Base-by-base conservation (phyloP, 2,797 vertebrate species). In the Pyrocephalus nanus region DNA sequence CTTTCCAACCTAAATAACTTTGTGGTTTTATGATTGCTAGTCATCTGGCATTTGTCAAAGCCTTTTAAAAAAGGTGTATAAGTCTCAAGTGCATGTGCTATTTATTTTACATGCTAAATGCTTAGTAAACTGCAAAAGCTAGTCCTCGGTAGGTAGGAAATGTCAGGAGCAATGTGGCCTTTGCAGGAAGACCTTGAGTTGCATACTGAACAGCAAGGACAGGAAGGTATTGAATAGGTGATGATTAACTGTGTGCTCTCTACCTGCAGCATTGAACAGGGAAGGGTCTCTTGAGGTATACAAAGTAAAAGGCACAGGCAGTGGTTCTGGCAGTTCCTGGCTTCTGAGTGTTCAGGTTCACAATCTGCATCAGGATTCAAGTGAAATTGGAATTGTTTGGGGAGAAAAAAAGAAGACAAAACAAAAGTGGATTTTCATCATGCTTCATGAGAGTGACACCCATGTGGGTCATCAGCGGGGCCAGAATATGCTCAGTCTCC, bases 91-190 rank as follows among this genome's bases (percentile, higher is more conserved):
- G 43, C 73, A 75, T 0, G 3, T 29, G 50, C 11, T 79, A 51
- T 96, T 96, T 95, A 83, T 95, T 96, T 85, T 74, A 75, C 83
- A 48, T 10, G 48, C 64, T 84, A 81, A 91, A 88, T n/a, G 11
- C 54, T 65, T 51, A 83, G 75, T 83, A 86, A 92, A 91, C 85
- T 32, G 47, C 60, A 72, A 80, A 96, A 92, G 65, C 38, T 65
- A 64, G 65, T 80, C 40, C 48, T 77, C 51, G 8, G 61, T 51
- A 73, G 26, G 61, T 27, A 81, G 47, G 50, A 96, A 96, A 95
- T 83, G 85, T 77, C 93, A 92, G 82, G 27, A 95, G 69, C n/a
- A 77, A 57, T 15, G 57, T 69, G 87, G 88, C 70, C 75, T 94
- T 96, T 80, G 45, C 62, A 88, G 82, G 64, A 86, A 86, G 92